phyloP scores from a whole-genome alignment of 2,888 invertebrate species.

The Eupeodes luniger region DNA sequence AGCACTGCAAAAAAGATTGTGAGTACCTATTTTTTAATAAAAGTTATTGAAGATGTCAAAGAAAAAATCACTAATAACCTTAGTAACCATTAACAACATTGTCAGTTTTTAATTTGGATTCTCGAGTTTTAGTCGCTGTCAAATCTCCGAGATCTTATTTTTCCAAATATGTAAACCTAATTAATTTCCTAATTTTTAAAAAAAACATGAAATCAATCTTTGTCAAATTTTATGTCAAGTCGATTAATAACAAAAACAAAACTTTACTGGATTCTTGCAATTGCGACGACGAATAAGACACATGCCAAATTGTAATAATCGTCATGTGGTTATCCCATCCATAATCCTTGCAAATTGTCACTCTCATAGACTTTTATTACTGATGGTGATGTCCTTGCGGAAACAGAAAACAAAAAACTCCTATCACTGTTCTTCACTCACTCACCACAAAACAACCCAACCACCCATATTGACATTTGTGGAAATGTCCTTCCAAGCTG shows the following conservation, averaged over 20 bases:
- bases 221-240: not conserved
- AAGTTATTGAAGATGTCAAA: no score
- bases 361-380: constrained; percentile 24
- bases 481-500: constrained; percentile 34
- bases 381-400: constrained; percentile 6
- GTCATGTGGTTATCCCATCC: constrained; percentile 13
- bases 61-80: no score
- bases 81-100: no score
- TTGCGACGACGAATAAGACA: not conserved
- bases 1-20: no score
- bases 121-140: no score
- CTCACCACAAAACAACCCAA: not conserved
- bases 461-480: not conserved
- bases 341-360: constrained; percentile 25
- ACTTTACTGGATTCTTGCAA: not conserved
- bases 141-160: no score
- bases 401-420: not conserved
- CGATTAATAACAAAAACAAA: not conserved
- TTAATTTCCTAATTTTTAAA: not conserved
- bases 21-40: no score
- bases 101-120: no score
- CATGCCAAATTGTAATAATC: not conserved
- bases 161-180: no score
- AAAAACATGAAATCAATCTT: not conserved
- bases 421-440: not conserved